phyloP scores from a whole-genome alignment of 1,140 invertebrate species.

The Brachionus rotundiformis region DNA sequence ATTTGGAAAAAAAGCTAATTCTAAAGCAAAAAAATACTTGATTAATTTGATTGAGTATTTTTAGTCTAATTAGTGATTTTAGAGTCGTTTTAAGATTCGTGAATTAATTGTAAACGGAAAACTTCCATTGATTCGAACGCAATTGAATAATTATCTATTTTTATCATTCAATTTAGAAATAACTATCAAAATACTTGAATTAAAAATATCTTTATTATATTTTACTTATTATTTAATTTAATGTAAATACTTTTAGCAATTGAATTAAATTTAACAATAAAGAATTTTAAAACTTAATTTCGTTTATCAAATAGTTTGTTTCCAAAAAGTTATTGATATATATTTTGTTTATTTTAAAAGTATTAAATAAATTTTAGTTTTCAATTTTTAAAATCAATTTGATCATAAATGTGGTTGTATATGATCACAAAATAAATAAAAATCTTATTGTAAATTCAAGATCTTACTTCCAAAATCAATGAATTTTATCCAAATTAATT shows the following conservation, averaged over 20 bases:
- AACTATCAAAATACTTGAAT: slow-evolving; percentile 3
- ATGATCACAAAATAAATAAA: too few relatives aligned
- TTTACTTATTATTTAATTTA: slow-evolving; percentile 3
- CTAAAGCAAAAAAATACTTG: slow-evolving; percentile 35
- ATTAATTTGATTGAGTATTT: slow-evolving; percentile 1
- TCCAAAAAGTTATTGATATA: background rate
- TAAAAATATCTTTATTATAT: background rate
- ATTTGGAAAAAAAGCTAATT: slow-evolving; percentile 50
- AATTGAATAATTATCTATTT: background rate
- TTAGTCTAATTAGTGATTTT: background rate
- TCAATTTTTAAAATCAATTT: too few relatives aligned
- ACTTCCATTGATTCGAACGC: background rate
- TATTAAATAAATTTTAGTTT: background rate
- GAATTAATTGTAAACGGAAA: slow-evolving; percentile 9
- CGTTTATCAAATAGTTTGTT: background rate
- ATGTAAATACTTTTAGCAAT: slow-evolving; percentile 20
- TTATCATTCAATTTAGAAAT: slow-evolving; percentile 3
- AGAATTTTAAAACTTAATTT: slow-evolving; percentile 1
- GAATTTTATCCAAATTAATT: too few relatives aligned
- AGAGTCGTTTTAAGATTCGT: slow-evolving; percentile 8
- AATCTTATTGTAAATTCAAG: too few relatives aligned
- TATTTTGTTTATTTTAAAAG: background rate
- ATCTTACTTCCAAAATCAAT: too few relatives aligned
- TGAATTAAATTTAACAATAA: slow-evolving; percentile 5
- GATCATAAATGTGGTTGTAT: too few relatives aligned